Conservation (phyloP, 2,113 vertebrate species). For the Astur gentilis region DNA sequence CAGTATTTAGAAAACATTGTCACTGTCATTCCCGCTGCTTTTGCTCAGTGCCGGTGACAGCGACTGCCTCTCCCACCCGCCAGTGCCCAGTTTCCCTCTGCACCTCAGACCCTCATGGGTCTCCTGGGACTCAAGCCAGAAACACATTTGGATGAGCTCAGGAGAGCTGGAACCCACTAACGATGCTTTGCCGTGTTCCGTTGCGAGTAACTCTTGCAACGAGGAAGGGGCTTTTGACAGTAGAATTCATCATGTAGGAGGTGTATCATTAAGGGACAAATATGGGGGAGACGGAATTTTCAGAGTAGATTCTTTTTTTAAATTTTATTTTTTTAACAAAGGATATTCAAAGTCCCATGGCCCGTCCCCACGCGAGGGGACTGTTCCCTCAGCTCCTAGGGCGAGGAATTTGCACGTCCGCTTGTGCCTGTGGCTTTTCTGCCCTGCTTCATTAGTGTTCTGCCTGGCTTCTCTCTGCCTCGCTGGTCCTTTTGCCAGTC, state of each 20-base stretch:
- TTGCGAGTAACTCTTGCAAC: background rate
- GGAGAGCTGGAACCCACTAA: background rate
- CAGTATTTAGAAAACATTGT: background rate
- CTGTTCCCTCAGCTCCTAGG: background rate
- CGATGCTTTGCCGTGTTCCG: rapidly evolving
- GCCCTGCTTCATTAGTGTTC: background rate
- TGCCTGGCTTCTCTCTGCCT: background rate
- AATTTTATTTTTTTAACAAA: background rate
- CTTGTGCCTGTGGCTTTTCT: background rate
- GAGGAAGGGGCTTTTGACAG: background rate
- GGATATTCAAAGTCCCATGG: background rate
- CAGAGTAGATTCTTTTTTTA: background rate
- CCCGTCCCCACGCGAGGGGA: background rate
- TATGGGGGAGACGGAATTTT: background rate
- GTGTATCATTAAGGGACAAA: background rate
- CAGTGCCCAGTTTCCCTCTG: background rate
- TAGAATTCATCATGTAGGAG: background rate
- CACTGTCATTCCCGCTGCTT: background rate
- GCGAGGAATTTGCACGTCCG: rapidly evolving
- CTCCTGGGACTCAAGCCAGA: background rate
- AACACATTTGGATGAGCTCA: background rate
- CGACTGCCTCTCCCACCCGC: background rate
- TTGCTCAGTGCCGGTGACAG: background rate
- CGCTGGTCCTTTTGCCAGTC: background rate
- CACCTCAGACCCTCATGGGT: background rate